Evolutionary conservation across 1,140 invertebrate species (phyloP), one percentile per base, ranked within the genome.

Genomic region (Drosophila takahashii): DNA sequence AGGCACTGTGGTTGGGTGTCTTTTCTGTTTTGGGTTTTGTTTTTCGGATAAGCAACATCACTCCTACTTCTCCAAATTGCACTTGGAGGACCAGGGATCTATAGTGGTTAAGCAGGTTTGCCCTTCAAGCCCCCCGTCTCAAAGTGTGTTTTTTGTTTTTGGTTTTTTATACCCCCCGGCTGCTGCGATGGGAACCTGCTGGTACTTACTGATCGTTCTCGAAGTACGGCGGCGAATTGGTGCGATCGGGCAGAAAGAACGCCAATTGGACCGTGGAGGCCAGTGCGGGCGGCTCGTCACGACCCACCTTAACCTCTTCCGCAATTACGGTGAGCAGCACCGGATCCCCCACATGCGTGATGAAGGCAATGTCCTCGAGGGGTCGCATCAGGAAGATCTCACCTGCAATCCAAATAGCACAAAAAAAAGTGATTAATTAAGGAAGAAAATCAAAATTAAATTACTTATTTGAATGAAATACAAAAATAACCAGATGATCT

Each of bases 321-420:
- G 97, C 97, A 26, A 97, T 94, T 18, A 98, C 95, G 4, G 95
- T 96, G 37, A 98, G 93, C 36, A 97, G 93, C 44, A 98, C 95
- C 10, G 97, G 97, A 59, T 96, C 95, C 41, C 96, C 95, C 13
- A 95, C 94, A 79, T 96, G 95, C 18, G 95, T 95, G 75, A 97
- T 96, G 57, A 95, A 94, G 36, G 95, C 94, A 69, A 98, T 94
- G 74, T 97, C 96, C 64, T 95, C 94, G 27, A 97, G 91, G 3
- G 96, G 95, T 58, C 94, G 94, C 36, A 95, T 94, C 29, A 97
- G 92, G 54, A 93, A 94, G 57, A 97, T 94, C 92, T 96, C 95
- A 81, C 96, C 96, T 96, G 92, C 11, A 78, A 79, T 66, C 70
- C 47, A 51, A 45, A 26, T 6, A 13, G 47, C 7, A 9, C 8